Evolutionary conservation across 2,797 vertebrate species (phyloP), one percentile per base, ranked within the genome.

Genomic region (Acipenser ruthenus): DNA sequence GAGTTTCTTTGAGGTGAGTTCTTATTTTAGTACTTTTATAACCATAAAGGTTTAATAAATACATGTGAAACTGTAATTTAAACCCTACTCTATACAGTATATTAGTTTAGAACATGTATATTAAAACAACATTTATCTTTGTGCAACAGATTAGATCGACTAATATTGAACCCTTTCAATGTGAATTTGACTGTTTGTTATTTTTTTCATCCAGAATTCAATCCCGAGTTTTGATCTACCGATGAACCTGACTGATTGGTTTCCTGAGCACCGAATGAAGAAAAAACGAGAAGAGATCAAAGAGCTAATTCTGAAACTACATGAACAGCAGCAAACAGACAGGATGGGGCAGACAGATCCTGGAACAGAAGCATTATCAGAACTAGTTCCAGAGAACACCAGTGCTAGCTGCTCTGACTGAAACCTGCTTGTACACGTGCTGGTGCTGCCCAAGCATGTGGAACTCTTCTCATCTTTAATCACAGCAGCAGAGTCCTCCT

Each of bases 281-380:
- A 96, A 91, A 58, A 99, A 99, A 83, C 93, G 96, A 10, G 88
- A 95, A 77, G 96, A 99, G 84, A 96, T 99, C 73, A 79, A 85
- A 70, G 88, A 93, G 58, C 91, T 98, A 70, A 99, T 99, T 75
- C 82, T 95, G 66, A 89, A 85, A 70, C 85, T 99, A 55, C 91
- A 95, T 70, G 86, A 86, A 70, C 86, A 89, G 58, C 96, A 99
- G 75, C 88, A 87, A 73, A 82, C 83, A 82, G 87, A 90, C 11
- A 86, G 79, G 77, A 88, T 80, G 74, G 85, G 82, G 71, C 84
- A 78, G 0, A 92, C 86, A 59, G 95, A 93, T 59, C 75, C 79
- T 0, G 86, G 82, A 64, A 81, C 87, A 12, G 68, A 87, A 74
- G 91, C 91, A 71, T 77, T 84, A 37, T 74, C 81, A 66, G 81